phyloP scores from a whole-genome alignment of 2,113 vertebrate genomes.

The Pelvicachromis taeniatus region DNA sequence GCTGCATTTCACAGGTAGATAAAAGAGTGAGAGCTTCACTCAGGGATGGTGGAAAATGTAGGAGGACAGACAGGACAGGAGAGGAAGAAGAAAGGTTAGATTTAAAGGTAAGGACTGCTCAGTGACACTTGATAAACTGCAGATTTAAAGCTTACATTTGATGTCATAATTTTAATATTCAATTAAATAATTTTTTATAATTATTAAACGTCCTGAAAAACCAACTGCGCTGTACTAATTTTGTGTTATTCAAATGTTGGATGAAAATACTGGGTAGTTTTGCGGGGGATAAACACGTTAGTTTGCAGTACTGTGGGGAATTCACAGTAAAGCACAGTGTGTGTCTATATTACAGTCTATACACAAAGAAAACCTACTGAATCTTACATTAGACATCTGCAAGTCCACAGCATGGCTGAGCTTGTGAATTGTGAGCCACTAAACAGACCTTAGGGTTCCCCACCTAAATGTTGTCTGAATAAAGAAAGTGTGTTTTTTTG shows the following conservation, averaged over 20 bases:
- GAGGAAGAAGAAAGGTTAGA: not conserved
- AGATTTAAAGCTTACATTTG: not conserved
- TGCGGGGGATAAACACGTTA: not conserved
- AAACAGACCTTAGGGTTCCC: not conserved
- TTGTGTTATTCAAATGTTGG: not conserved
- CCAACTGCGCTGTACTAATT: not conserved
- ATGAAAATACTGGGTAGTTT: not conserved
- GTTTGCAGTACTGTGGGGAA: not conserved
- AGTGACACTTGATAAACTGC: not conserved
- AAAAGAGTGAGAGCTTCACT: not conserved
- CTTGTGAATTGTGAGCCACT: not conserved
- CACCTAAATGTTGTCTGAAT: not conserved
- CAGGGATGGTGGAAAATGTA: not conserved
- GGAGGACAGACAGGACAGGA: not conserved
- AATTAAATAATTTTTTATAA: not conserved
- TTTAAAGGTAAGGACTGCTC: not conserved
- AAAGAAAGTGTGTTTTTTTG: not conserved
- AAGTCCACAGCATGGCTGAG: not conserved
- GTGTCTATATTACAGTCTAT: too few species aligned
- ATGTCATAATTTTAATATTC: not conserved
- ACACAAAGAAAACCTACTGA: not conserved
- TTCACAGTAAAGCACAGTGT: not conserved
- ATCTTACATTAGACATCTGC: not conserved
- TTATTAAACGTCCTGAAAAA: accelerated
- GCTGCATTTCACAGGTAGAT: not conserved